These are phyloP conservation scores for Tympanoctomys barrerae DNA, from an alignment of 2,797 vertebrate genomes.

Conservation along the genomic window DNA sequence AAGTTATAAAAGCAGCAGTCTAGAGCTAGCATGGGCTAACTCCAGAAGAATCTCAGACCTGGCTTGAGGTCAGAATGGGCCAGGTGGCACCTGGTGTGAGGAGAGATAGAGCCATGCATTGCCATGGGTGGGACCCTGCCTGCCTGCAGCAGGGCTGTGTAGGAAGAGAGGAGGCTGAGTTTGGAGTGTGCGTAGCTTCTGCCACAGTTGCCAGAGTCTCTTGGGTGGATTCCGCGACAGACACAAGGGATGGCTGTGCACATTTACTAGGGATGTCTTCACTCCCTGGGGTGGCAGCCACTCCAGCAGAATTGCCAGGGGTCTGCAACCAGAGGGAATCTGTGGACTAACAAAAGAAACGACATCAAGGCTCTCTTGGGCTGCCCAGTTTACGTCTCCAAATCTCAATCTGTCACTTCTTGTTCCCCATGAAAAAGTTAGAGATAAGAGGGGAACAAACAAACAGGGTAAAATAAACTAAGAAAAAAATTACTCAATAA, in stretches of 20 bases:
- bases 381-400: neutral
- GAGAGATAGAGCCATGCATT: no score
- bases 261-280: neutral
- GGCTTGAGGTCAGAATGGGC: rapidly evolving
- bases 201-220: rapidly evolving
- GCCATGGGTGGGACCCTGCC: rapidly evolving
- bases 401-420: constrained; percentile 2
- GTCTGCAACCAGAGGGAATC: no score
- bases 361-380: neutral
- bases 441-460: constrained; percentile 49
- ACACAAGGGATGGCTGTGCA: rapidly evolving
- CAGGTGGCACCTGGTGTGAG: rapidly evolving
- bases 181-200: no score
- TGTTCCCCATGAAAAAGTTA: constrained; percentile 29
- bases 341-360: no score
- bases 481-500: constrained; percentile 68
- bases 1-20: neutral
- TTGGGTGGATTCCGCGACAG: no score
- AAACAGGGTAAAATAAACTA: constrained; percentile 32
- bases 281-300: rapidly evolving
- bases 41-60: rapidly evolving
- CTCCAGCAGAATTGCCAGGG: neutral
- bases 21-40: rapidly evolving
- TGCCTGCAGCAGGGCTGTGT: rapidly evolving
- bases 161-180: neutral